Conservation (phyloP, 2,113 vertebrate species). For the Peromyscus californicus region DNA sequence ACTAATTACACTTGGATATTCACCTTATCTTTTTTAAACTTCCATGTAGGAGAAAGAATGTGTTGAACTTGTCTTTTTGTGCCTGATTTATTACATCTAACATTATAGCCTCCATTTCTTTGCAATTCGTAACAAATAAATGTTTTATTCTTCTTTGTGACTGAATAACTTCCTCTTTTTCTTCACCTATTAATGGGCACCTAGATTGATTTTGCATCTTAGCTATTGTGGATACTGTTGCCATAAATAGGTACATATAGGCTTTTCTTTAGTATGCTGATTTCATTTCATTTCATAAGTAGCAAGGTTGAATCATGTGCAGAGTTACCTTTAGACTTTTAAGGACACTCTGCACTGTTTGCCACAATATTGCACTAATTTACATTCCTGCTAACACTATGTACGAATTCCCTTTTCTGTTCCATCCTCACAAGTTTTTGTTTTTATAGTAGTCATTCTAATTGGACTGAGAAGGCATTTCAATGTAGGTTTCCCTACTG, state of each 20-base stretch:
- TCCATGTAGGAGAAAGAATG: not conserved
- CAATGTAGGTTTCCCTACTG: not conserved
- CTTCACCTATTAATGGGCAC: not conserved
- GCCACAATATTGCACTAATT: not conserved
- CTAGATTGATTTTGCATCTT: not conserved
- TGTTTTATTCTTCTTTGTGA: not conserved
- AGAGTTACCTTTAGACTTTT: not conserved
- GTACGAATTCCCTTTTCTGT: not conserved
- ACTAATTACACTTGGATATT: not conserved
- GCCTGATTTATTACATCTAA: no score
- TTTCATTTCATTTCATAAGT: not conserved
- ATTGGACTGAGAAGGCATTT: not conserved
- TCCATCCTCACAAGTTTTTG: not conserved
- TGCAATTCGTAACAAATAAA: not conserved
- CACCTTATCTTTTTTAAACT: not conserved
- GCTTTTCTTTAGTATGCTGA: not conserved
- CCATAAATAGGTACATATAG: not conserved
- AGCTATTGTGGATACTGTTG: not conserved
- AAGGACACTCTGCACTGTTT: not conserved
- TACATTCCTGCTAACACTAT: not conserved
- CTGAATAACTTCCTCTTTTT: not conserved
- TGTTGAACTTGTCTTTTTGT: not conserved
- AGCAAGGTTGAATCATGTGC: not conserved
- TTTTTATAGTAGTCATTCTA: not conserved
- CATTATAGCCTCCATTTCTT: not conserved